These are phyloP conservation scores for Brachionus rubens DNA, from an alignment of 1,140 invertebrate species.

Conservation along the genomic window DNA sequence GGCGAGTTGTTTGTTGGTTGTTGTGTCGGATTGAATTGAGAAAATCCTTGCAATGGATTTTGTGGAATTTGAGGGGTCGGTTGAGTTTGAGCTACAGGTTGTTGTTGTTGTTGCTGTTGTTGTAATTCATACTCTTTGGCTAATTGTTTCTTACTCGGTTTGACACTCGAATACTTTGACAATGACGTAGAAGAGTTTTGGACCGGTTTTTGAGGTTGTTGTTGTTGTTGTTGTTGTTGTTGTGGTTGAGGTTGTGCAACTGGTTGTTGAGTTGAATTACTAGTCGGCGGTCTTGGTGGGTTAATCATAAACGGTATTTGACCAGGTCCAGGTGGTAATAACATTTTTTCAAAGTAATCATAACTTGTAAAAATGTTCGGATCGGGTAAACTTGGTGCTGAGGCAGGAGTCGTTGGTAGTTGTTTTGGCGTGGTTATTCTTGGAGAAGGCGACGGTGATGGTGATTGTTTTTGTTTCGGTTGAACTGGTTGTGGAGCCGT, in stretches of 20 bases:
- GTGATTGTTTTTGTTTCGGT: conserved; percentile 19
- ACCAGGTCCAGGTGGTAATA: not conserved
- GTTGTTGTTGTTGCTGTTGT: conserved; percentile 17
- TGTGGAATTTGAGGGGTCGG: not conserved
- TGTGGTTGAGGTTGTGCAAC: not conserved
- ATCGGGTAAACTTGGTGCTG: not conserved
- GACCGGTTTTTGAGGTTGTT: not conserved
- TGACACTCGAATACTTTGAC: not conserved
- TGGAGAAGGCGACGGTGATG: conserved; percentile 26
- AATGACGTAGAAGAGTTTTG: not conserved
- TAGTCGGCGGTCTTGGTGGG: not conserved
- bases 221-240: not conserved
- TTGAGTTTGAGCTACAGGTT: not conserved
- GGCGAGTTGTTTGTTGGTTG: not conserved
- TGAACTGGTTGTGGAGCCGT: not conserved
- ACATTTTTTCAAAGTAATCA: conserved; percentile 29
- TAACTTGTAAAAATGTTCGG: not conserved
- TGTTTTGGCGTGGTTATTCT: conserved; percentile 1
- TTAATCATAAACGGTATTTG: not conserved
- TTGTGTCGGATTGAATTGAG: not conserved
- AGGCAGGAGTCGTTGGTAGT: not conserved
- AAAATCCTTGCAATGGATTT: not conserved
- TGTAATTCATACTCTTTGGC: conserved; percentile 31
- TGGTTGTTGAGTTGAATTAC: not conserved
- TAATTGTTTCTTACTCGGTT: conserved; percentile 23